Evolutionary conservation across 2,888 invertebrate genomes (phyloP), one percentile per base, ranked within the genome.

Genomic region (Electrophaes corylata): DNA sequence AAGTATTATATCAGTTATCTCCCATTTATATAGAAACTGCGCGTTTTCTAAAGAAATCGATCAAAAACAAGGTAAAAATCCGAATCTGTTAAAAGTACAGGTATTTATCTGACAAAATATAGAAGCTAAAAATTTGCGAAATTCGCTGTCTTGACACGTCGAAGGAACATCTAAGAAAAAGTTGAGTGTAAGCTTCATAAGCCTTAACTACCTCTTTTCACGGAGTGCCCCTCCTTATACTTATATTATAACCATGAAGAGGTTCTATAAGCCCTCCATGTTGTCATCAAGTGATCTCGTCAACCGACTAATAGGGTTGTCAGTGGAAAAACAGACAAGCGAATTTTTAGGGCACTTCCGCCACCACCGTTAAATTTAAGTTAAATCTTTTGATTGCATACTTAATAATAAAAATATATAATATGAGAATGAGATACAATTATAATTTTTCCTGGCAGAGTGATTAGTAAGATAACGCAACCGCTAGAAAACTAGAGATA

Each of bases 121-220:
- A 14, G 14, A 50, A n/a, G 31, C 37, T 43, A 47, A 50, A 40
- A 49, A 16, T 39, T 54, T 49, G 43, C 37, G 46, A 51, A 50
- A 47, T 39, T 35, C 41, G 26, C 33, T 40, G 18, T n/a, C 39
- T 18, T 18, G 53, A 51, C 54, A 55, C 18, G 35, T 40, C 44
- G 35, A 51, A 49, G 51, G 58, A 59, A 58, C 59, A 62, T 62
- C 65, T 60, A 62, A 65, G 67, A 64, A 67, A 64, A 67, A 67
- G 63, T 60, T 53, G 58, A 60, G 62, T 63, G 60, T 58, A 64
- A 62, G 58, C 58, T 60, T 65, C 63, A 59, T 65, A 67, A 65
- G 63, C 55, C 65, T 60, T 67, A 67, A 67, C 67, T 64, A 64
- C 65, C 67, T 65, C 67, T 61, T 65, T 65, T 65, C 64, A 64